Conservation (phyloP, 2,888 invertebrate species). For the Himalopsyche tibetana region DNA sequence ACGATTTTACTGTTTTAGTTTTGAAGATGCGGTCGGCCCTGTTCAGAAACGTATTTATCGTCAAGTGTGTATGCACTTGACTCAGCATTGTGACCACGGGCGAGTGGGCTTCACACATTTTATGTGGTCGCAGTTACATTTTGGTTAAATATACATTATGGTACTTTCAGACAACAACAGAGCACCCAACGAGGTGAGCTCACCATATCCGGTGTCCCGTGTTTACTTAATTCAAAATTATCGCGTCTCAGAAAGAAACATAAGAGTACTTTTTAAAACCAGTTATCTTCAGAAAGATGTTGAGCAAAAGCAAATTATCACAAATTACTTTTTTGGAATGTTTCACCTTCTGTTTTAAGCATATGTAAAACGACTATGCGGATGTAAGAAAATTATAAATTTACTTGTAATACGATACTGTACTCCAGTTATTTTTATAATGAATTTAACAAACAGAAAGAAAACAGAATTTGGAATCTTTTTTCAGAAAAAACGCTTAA, state of each 20-base stretch:
- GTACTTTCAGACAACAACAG: constrained; percentile 39
- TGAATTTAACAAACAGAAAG: too few relatives aligned
- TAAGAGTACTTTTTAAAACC: constrained; percentile 29
- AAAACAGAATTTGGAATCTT: too few relatives aligned
- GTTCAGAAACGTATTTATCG: constrained; percentile 52
- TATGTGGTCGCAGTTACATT: constrained; percentile 48
- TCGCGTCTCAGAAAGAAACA: constrained; percentile 23
- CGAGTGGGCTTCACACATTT: constrained; percentile 49
- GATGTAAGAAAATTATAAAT: too few relatives aligned
- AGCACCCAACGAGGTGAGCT: constrained; percentile 47
- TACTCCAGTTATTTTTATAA: too few relatives aligned
- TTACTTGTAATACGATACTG: too few relatives aligned
- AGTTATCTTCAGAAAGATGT: constrained; percentile 5
- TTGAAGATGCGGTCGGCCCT: neutral
- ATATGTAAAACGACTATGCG: neutral
- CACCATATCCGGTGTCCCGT: constrained; percentile 53
- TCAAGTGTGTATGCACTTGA: constrained; percentile 55
- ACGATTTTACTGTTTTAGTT: neutral
- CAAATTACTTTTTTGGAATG: constrained; percentile 18
- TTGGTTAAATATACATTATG: constrained; percentile 33
- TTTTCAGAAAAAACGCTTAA: too few relatives aligned
- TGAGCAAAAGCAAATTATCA: constrained; percentile 14
- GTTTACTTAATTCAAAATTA: constrained; percentile 55
- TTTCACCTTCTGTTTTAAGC: constrained; percentile 18
- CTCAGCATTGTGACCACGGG: constrained; percentile 45